Evolutionary conservation across 1,140 invertebrate species (phyloP), one percentile per base, ranked within the genome.

Genomic region (Monochamus saltuarius): DNA sequence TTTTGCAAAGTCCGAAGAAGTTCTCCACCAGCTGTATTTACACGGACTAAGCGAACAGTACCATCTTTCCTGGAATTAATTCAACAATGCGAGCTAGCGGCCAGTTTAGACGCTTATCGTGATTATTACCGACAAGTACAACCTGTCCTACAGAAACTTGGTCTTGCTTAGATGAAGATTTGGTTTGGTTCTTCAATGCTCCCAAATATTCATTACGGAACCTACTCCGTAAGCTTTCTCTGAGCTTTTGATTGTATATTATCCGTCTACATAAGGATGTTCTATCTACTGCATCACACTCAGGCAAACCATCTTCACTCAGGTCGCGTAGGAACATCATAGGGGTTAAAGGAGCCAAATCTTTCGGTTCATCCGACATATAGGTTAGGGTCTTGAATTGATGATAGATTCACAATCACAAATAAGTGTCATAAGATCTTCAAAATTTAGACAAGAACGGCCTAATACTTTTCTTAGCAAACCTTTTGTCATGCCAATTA

Each of bases 401-500:
- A 79, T 65, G 4, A 70, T 51, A 0, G 59, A 57, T 55, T 76
- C 73, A n/a, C n/a, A 67, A 42, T 78, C 73, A 56, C 65, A 70
- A 1, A 77, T 37, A 4, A 74, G 29, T 0, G 74, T 79, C 16
- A 49, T 16, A 19, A 79, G 46, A 42, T 76, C 71, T 50, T 77
- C 73, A 35, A 64, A 66, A 45, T 58, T 56, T n/a, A 77, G 49
- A 22, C 29, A 47, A 6, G 68, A 61, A 42, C 57, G 64, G 40
- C 72, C 73, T 2, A 78, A 54, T 47, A 64, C 66, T 50, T 67
- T 62, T 6, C 66, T 43, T 35, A 77, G 59, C 34, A 72, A 42
- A 16, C 57, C 40, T 57, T 80, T 78, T 6, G 73, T 46, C 7
- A 78, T 35, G 0, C 72, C 51, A 10, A 81, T 67, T 13, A 82